phyloP scores from a whole-genome alignment of 2,797 vertebrate species.

The Denticeps clupeoides region DNA sequence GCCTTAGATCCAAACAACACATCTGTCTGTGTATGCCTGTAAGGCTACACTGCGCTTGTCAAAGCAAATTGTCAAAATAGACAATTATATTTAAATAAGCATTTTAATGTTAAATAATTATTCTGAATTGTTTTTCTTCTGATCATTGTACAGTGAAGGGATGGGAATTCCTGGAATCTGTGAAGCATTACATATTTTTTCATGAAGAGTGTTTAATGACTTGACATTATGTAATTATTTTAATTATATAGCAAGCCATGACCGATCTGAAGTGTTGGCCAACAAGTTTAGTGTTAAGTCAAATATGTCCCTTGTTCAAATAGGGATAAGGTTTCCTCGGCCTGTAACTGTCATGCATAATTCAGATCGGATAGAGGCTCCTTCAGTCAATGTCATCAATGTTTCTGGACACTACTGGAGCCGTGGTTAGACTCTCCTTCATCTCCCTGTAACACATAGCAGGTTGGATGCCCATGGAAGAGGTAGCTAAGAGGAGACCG shows the following conservation, averaged over 20 bases:
- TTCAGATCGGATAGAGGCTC: conserved; percentile 34
- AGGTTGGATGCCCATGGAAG: conserved; percentile 42
- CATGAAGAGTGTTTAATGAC: not conserved
- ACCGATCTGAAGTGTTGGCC: not conserved
- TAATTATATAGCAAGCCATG: not conserved
- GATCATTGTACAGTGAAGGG: too few species aligned
- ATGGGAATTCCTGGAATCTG: not conserved
- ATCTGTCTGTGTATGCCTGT: not conserved
- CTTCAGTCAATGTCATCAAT: not conserved
- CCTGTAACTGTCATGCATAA: conserved; percentile 51
- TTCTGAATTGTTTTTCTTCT: too few species aligned
- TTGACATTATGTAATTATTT: not conserved
- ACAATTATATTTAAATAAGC: too few species aligned
- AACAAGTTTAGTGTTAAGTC: conserved; percentile 11
- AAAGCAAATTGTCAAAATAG: too few species aligned
- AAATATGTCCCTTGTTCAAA: conserved; percentile 8
- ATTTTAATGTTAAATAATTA: too few species aligned
- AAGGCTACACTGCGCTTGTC: not conserved
- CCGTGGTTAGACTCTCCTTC: not conserved
- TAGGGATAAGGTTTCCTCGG: conserved; percentile 50
- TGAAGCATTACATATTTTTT: not conserved
- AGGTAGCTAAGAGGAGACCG: conserved; percentile 50
- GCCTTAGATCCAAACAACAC: not conserved
- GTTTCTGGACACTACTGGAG: not conserved
- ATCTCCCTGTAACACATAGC: not conserved